Evolutionary conservation across 2,888 invertebrate genomes (phyloP), one percentile per base, ranked within the genome.

Genomic region (Orthosia gothica): DNA sequence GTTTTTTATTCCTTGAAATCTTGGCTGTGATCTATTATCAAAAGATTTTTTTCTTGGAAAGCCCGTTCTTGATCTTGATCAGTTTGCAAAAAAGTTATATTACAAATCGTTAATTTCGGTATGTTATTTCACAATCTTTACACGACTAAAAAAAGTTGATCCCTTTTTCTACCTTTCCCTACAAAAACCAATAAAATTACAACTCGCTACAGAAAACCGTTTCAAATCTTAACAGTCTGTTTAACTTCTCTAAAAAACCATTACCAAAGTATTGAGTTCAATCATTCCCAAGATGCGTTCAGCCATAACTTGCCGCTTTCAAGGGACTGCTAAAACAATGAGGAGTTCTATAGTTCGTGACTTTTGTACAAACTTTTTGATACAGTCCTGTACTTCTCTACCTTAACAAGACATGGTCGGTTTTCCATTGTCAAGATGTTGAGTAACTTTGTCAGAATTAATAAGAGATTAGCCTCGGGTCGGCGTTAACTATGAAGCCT

Each of bases 241-340:
- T 79, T 26, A 87, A 87, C 73, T 86, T 70, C 40, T 71, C 59
- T 61, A 76, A 86, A 84, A 88, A 79, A 79, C 73, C 79, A 80
- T 82, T 84, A 78, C 80, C 64, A 2, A 74, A 84, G 76, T 88
- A 87, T 84, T 77, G 85, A 84, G 78, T 80, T 72, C 79, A 74
- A 81, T 80, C 81, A 87, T 83, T 87, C 87, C 88, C 85, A 87
- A 81, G 85, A 77, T 87, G 81, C 82, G 70, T 87, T 81, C 75
- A 70, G 73, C 82, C 79, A 87, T 83, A 87, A 89, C 81, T 86
- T 88, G 20, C 66, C 76, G 81, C 81, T 79, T 82, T 63, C 84
- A 79, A 84, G 89, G 88, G 88, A 88, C 88, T 87, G 83, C 63
- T 88, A 86, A 86, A 83, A 88, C 89, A 89, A 89, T 89, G 86